A percentile compares a stretch with the other conserved stretches of the same genome.
These are phyloP conservation scores for Callionymus lyra DNA, from an alignment of 2,113 vertebrate species.

Conservation along the genomic window DNA sequence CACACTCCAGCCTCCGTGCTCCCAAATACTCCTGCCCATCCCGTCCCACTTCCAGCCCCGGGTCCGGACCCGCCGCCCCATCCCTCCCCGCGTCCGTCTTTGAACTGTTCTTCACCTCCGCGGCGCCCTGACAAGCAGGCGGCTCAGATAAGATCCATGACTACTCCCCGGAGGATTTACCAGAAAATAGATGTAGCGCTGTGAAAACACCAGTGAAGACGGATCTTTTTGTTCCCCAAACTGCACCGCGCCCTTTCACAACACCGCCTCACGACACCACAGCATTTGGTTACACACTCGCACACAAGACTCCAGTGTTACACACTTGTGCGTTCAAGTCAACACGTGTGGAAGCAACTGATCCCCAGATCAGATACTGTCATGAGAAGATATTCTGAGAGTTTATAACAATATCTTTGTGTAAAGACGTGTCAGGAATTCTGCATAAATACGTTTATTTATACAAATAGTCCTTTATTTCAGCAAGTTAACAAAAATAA, in stretches of 20 bases:
- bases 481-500: too few species aligned
- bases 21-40: slow-evolving; percentile 54
- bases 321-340: too few species aligned
- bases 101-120: slow-evolving; percentile 53
- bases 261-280: too few species aligned
- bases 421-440: too few species aligned
- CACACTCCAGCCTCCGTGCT: slow-evolving; percentile 56
- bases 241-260: slow-evolving; percentile 7
- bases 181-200: slow-evolving; percentile 13
- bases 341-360: too few species aligned
- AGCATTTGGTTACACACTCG: too few species aligned
- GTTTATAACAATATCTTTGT: too few species aligned
- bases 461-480: too few species aligned
- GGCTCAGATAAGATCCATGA: slow-evolving; percentile 44
- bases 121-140: slow-evolving; percentile 35
- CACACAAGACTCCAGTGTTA: too few species aligned
- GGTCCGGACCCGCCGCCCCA: slow-evolving; percentile 40
- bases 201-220: slow-evolving; percentile 26
- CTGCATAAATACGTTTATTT: too few species aligned
- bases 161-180: slow-evolving; percentile 31
- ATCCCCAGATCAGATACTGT: too few species aligned
- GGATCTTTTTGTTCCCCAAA: slow-evolving; percentile 19
- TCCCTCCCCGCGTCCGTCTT: slow-evolving; percentile 15
- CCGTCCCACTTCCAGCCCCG: slow-evolving; percentile 36
- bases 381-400: too few species aligned